These are phyloP conservation scores for Syngnathoides biaculeatus DNA, from an alignment of 2,113 vertebrate species.

Conservation along the genomic window DNA sequence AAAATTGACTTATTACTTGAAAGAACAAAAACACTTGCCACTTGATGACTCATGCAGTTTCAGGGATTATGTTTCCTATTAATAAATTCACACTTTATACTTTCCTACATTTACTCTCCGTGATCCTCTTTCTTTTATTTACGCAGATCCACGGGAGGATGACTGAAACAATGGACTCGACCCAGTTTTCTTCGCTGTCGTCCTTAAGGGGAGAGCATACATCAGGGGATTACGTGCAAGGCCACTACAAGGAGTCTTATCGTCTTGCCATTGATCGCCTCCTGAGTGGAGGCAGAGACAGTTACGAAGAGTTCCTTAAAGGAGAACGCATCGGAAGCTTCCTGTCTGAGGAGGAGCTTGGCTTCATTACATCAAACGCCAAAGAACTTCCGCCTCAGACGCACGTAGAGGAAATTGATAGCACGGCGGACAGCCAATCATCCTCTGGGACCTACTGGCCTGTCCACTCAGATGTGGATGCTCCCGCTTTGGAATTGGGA, in stretches of 20 bases:
- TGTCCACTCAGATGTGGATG: slow-evolving; percentile 84
- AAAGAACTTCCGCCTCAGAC: slow-evolving; percentile 64
- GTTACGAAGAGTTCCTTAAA: slow-evolving; percentile 84
- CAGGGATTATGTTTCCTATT: background rate
- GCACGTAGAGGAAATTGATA: slow-evolving; percentile 63
- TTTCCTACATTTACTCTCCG: background rate
- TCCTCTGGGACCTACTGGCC: slow-evolving; percentile 98
- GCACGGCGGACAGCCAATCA: slow-evolving; percentile 70
- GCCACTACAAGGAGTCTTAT: slow-evolving; percentile 93
- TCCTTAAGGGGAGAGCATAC: slow-evolving; percentile 84
- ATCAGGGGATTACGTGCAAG: slow-evolving; percentile 83
- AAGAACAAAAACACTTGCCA: background rate
- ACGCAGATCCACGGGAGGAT: slow-evolving; percentile 39
- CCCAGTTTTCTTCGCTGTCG: slow-evolving; percentile 80
- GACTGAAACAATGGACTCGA: slow-evolving; percentile 76
- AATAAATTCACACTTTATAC: background rate
- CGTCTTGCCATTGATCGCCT: slow-evolving; percentile 86
- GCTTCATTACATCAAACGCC: slow-evolving; percentile 80
- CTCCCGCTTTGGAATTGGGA: slow-evolving; percentile 91
- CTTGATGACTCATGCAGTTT: background rate
- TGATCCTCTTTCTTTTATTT: slow-evolving; percentile 22
- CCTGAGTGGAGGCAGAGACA: slow-evolving; percentile 77
- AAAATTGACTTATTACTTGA: too few species aligned
- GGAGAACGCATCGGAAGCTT: slow-evolving; percentile 82
- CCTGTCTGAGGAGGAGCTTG: slow-evolving; percentile 85